Conservation (phyloP, 2,888 invertebrate species). For the Clepsis dumicolana region DNA sequence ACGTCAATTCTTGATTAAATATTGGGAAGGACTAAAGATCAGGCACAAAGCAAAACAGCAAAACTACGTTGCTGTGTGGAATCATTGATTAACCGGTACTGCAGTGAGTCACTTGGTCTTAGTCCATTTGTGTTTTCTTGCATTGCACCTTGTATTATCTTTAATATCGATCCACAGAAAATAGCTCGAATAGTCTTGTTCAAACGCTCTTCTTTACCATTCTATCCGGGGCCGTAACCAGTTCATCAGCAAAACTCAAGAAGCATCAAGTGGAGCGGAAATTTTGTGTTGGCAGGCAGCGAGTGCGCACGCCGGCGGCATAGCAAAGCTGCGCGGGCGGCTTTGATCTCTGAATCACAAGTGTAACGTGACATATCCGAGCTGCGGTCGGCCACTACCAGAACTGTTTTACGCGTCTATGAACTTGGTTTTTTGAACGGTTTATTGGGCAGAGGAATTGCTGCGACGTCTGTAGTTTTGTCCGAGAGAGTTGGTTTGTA, state of each 20-base stretch:
- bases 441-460: conserved; percentile 24
- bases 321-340: conserved; percentile 60
- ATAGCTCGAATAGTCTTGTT: neutral
- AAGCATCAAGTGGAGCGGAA: conserved; percentile 71
- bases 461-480: neutral
- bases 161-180: neutral
- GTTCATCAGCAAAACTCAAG: conserved; percentile 29
- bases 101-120: neutral
- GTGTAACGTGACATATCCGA: conserved; percentile 78
- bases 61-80: neutral
- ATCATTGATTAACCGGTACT: neutral
- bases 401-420: conserved; percentile 71
- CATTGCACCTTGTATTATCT: neutral
- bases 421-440: conserved; percentile 55
- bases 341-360: conserved; percentile 72
- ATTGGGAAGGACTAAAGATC: neutral
- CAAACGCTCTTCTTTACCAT: neutral
- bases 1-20: neutral
- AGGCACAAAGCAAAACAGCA: neutral
- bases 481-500: neutral
- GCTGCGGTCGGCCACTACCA: conserved; percentile 60
- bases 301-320: conserved; percentile 65
- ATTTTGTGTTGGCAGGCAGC: conserved; percentile 60
- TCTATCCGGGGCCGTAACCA: neutral
- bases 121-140: neutral